phyloP scores from a whole-genome alignment of 1,140 invertebrate species.

The Uloborus diversus region DNA sequence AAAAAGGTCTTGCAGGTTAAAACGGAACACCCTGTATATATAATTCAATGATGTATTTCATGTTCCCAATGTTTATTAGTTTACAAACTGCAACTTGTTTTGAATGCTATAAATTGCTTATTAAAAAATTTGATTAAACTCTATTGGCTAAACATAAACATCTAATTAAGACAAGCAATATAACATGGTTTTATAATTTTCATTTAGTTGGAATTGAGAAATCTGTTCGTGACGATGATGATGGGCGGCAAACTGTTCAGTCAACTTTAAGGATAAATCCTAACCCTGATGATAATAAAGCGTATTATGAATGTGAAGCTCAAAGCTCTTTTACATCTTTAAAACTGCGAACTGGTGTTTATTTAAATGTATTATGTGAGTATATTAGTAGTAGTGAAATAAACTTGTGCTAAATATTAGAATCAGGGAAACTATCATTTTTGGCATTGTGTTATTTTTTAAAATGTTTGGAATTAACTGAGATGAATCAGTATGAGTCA shows the following conservation, averaged over 20 bases:
- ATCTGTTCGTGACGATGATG: constrained; percentile 14
- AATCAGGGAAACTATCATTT: no score
- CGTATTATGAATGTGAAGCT: constrained; percentile 88
- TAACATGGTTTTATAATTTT: neutral
- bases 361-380: constrained; percentile 31
- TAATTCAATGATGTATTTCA: no score
- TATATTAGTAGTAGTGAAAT: no score
- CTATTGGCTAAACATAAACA: neutral
- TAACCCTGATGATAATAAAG: constrained; percentile 85
- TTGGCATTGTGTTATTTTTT: no score
- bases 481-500: no score
- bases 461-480: no score
- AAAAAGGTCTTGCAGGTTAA: no score
- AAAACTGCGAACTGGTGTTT: constrained; percentile 60
- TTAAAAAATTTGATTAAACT: neutral
- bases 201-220: neutral
- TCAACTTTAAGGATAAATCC: constrained; percentile 76
- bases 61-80: no score
- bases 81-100: no score
- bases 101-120: neutral
- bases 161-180: neutral
- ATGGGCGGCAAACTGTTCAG: constrained; percentile 2
- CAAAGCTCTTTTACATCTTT: constrained; percentile 79
- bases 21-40: no score
- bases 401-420: no score